Conservation (phyloP, 2,888 invertebrate species). For the Cremastinae sp. region DNA sequence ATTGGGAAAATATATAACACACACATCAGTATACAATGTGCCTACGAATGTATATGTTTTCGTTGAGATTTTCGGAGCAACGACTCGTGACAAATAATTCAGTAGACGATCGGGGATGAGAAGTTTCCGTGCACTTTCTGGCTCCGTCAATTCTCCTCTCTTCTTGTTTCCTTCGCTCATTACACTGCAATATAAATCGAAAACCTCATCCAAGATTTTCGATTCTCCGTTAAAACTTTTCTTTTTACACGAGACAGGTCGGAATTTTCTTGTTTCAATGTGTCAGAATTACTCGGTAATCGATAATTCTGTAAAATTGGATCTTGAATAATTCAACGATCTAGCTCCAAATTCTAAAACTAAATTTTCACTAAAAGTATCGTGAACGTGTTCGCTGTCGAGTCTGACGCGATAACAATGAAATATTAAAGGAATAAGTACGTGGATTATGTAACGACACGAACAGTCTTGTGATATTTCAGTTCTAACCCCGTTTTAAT, state of each 20-base stretch:
- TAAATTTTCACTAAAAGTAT: too few species aligned
- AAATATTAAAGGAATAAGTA: too few species aligned
- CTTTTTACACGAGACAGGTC: not conserved
- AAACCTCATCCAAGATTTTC: constrained; percentile 32
- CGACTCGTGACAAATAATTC: constrained; percentile 43
- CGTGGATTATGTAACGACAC: too few species aligned
- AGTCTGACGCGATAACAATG: constrained; percentile 11
- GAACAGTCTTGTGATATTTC: too few species aligned
- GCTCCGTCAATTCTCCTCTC: not conserved
- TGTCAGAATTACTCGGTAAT: too few species aligned
- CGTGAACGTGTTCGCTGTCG: too few species aligned
- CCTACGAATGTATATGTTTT: constrained; percentile 1
- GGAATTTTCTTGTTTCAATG: too few species aligned
- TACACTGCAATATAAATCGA: constrained; percentile 31
- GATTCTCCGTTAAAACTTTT: not conserved
- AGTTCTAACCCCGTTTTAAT: too few species aligned
- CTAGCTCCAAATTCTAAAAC: too few species aligned
- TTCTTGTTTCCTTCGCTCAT: not conserved
- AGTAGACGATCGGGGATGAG: constrained; percentile 6
- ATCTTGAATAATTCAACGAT: too few species aligned
- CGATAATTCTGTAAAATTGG: too few species aligned
- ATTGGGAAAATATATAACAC: constrained; percentile 32
- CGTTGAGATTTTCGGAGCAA: constrained; percentile 26
- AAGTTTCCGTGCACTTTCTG: not conserved
- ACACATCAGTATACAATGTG: constrained; percentile 6